Evolutionary conservation across 2,797 vertebrate genomes (phyloP), one percentile per base, ranked within the genome.

Genomic region (Carduelis carduelis): DNA sequence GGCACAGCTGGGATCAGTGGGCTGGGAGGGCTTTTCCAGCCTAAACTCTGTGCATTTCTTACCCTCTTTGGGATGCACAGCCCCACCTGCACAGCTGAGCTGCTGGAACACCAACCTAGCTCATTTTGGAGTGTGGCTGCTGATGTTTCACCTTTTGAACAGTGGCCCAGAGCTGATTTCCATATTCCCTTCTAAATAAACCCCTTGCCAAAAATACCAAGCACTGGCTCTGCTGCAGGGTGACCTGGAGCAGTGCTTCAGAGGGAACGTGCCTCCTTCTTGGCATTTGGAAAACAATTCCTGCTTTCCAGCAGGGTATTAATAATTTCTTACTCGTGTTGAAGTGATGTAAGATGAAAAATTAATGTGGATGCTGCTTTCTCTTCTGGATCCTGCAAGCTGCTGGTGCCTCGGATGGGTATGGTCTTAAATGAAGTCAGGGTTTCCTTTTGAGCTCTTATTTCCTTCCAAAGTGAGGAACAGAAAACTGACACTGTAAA

Each of bases 341-440:
- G 77, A 76, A 95, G 86, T 80, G 92, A 46, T 92, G 75, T 43
- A 85, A 83, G 75, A 95, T 96, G 91, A 96, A 97, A 95, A 90
- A 93, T 93, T 93, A 75, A 93, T 93, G 90, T 70, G 64, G 56
- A 63, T 60, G 55, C 71, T 72, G 60, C 66, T 81, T 68, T 77
- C 44, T 84, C 8, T 59, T 77, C 35, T 47, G 89, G 64, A 35
- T 71, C 20, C 68, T 70, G 76, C 75, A 28, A 35, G 71, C 64
- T 90, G 44, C 6, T 69, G 70, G 16, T 94, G 78, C 71, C 65
- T 81, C 43, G 92, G 85, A 90, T 91, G 82, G 72, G 49, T 0
- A 1, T 35, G 57, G 65, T 63, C 89, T 89, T 41, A 83, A 91
- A 78, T 56, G 59, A 77, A 95, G 57, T 18, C 78, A 87, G 1